Conservation (phyloP, 2,888 invertebrate genomes). For the Hoplodrina ambigua region DNA sequence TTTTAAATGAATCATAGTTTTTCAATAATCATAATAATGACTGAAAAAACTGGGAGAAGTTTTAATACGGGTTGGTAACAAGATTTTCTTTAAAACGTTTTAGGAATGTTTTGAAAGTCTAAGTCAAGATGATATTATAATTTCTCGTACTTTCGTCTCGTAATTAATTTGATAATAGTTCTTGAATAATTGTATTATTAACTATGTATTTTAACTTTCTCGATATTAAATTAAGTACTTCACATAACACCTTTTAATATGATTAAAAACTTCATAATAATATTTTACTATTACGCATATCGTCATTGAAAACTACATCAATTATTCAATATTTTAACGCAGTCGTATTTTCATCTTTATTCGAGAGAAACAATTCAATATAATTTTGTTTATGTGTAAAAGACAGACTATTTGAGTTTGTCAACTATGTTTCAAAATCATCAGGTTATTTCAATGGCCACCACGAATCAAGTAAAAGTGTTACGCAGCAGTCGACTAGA, state of each 20-base stretch:
- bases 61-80: no score
- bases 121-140: no score
- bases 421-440: neutral
- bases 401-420: no score
- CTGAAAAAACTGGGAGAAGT: no score
- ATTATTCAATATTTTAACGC: neutral
- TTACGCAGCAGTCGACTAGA: conserved; percentile 4
- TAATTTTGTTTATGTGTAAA: no score
- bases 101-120: no score
- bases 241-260: neutral
- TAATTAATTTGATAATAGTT: neutral
- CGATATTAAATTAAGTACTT: neutral
- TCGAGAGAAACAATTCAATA: no score
- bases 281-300: no score
- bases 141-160: neutral
- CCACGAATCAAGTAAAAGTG: neutral
- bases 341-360: no score
- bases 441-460: neutral
- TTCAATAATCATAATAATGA: no score
- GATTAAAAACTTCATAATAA: neutral
- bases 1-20: no score
- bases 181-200: neutral
- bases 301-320: neutral
- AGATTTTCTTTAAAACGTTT: no score
- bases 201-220: neutral